A percentile compares a stretch with the other conserved stretches of the same genome.
phyloP scores from a whole-genome alignment of 1,140 invertebrate species.

The Drosophila prosaltans region DNA sequence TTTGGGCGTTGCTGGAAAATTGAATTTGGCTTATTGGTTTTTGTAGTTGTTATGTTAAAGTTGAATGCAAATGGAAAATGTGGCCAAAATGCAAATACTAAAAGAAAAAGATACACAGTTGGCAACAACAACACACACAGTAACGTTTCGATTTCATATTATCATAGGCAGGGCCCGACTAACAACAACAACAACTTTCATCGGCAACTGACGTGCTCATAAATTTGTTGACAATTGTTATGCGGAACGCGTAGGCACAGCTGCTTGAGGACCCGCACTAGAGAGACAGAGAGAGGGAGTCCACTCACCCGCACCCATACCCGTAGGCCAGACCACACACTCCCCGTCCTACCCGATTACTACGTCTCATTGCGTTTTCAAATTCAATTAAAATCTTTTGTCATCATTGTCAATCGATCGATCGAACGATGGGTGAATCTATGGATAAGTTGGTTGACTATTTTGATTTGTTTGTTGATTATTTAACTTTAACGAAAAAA shows the following conservation, averaged over 20 bases:
- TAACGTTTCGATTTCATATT: slow-evolving; percentile 49
- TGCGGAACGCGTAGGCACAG: slow-evolving; percentile 69
- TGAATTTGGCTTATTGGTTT: slow-evolving; percentile 18
- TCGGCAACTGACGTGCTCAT: slow-evolving; percentile 67
- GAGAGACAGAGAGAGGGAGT: not conserved
- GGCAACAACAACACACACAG: not conserved
- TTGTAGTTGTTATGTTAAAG: not conserved
- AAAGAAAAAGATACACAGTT: not conserved
- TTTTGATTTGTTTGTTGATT: slow-evolving; percentile 33
- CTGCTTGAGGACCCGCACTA: slow-evolving; percentile 36
- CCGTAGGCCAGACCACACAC: not conserved
- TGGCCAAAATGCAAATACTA: slow-evolving; percentile 2
- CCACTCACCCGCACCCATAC: slow-evolving; percentile 25
- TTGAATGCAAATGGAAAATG: slow-evolving; percentile 2
- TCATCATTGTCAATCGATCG: slow-evolving; percentile 50
- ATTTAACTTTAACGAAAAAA: slow-evolving; percentile 42
- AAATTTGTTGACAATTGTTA: slow-evolving; percentile 81
- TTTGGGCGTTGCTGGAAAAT: slow-evolving; percentile 69
- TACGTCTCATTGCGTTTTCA: slow-evolving; percentile 77
- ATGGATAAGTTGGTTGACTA: slow-evolving; percentile 5
- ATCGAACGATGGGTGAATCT: slow-evolving; percentile 9
- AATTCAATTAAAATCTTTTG: slow-evolving; percentile 82
- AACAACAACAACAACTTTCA: slow-evolving; percentile 31
- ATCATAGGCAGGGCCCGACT: slow-evolving; percentile 43
- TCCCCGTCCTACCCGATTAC: not conserved